Percentiles rank a stretch among this genome's conserved stretches.
Evolutionary conservation across 2,888 invertebrate species (phyloP).

Genomic region (Formica aserva): DNA sequence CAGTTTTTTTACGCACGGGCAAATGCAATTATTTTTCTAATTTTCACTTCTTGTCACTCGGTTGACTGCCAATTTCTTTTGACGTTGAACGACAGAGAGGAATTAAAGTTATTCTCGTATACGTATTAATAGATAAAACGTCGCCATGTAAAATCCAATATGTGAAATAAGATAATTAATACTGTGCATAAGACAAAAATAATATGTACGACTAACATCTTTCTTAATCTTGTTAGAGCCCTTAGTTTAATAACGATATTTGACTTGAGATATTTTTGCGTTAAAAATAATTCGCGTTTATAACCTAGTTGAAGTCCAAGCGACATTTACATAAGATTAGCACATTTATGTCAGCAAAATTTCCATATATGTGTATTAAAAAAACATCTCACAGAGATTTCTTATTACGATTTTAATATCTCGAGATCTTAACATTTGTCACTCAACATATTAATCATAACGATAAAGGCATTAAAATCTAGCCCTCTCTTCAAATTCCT

Average conservation of each 20-base stretch:
- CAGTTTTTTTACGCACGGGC: not conserved
- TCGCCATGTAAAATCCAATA: not conserved
- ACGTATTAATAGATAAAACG: constrained; percentile 26
- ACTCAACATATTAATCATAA: not conserved
- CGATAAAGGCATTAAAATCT: not conserved
- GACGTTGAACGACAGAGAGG: not conserved
- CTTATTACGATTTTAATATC: not conserved
- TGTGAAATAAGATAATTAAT: constrained; percentile 28
- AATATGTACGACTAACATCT: not conserved
- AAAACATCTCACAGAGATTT: not conserved
- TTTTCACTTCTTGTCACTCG: constrained; percentile 30
- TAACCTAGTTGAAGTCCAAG: not conserved
- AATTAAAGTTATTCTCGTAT: constrained; percentile 24
- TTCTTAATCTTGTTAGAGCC: not conserved
- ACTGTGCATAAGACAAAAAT: constrained; percentile 11
- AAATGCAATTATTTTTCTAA: constrained; percentile 37
- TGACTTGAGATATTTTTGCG: not conserved
- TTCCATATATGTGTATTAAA: not conserved
- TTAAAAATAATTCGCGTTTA: constrained; percentile 5
- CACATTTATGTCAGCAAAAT: constrained; percentile 8
- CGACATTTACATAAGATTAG: constrained; percentile 35
- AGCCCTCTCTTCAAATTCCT: not conserved
- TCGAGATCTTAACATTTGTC: not conserved
- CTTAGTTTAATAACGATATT: not conserved
- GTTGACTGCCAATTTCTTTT: constrained; percentile 13